These are phyloP conservation scores for Hydrolagus affinis DNA, from an alignment of 2,113 vertebrate species.

Conservation along the genomic window DNA sequence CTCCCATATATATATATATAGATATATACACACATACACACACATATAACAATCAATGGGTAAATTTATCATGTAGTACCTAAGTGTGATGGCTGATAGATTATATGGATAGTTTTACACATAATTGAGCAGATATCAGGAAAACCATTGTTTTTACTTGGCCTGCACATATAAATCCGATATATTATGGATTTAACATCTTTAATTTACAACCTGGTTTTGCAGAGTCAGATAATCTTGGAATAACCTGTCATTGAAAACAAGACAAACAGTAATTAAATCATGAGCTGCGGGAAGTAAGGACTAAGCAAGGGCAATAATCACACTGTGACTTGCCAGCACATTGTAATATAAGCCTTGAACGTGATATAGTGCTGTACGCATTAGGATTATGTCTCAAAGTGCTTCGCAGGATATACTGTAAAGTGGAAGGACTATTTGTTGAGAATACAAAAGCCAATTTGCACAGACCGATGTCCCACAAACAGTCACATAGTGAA, in stretches of 20 bases:
- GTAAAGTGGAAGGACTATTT: too few species aligned
- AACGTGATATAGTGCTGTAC: not conserved
- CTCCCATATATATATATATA: too few species aligned
- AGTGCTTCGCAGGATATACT: too few species aligned
- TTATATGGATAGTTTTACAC: not conserved
- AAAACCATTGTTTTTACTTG: not conserved
- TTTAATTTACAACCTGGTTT: not conserved
- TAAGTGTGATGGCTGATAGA: not conserved
- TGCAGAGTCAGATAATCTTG: not conserved
- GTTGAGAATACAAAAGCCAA: too few species aligned
- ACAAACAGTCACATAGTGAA: too few species aligned
- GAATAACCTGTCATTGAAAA: conserved; percentile 30
- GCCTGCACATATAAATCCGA: conserved; percentile 15
- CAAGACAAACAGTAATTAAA: conserved; percentile 19
- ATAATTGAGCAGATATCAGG: not conserved
- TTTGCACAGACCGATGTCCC: too few species aligned
- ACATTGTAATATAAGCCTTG: not conserved
- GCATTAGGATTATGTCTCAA: too few species aligned
- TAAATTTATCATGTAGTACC: not conserved
- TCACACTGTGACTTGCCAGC: not conserved
- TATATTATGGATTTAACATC: not conserved
- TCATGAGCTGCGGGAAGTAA: not conserved
- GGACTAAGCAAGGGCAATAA: conserved; percentile 21
- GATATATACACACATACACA: too few species aligned
- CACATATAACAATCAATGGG: not conserved